phyloP scores from a whole-genome alignment of 2,113 vertebrate species.

The Eolophus roseicapilla region DNA sequence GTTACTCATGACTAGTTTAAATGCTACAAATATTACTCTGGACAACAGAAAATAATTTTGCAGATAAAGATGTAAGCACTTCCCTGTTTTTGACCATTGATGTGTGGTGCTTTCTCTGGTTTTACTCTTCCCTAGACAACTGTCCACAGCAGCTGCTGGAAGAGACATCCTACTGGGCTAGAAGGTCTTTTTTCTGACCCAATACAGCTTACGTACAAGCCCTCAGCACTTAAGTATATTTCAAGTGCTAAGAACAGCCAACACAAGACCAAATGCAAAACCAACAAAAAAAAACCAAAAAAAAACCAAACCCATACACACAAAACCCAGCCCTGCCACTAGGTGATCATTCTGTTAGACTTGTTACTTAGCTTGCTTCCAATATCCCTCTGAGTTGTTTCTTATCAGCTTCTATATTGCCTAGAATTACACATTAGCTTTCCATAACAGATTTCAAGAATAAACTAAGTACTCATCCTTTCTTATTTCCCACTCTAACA shows the following conservation, averaged over 20 bases:
- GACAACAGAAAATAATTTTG: neutral
- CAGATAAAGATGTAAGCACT: neutral
- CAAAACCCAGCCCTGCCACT: constrained; percentile 59
- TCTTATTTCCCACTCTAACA: neutral
- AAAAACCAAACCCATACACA: neutral
- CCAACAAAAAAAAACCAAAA: neutral
- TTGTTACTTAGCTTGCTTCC: neutral
- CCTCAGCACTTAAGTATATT: neutral
- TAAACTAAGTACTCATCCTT: neutral
- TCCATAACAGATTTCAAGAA: neutral
- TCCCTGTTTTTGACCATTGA: neutral
- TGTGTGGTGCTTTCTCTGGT: neutral
- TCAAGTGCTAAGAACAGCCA: neutral
- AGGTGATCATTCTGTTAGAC: constrained; percentile 30
- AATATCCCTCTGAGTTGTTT: neutral
- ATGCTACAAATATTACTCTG: neutral
- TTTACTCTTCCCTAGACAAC: neutral
- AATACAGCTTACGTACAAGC: neutral
- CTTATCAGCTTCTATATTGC: neutral
- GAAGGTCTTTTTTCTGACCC: neutral
- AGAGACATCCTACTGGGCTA: neutral
- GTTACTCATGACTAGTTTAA: neutral
- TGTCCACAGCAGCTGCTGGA: neutral
- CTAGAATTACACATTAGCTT: neutral
- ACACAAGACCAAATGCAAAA: neutral